Conservation (phyloP, 2,113 vertebrate genomes). For the Ptilorrhoa leucosticta region DNA sequence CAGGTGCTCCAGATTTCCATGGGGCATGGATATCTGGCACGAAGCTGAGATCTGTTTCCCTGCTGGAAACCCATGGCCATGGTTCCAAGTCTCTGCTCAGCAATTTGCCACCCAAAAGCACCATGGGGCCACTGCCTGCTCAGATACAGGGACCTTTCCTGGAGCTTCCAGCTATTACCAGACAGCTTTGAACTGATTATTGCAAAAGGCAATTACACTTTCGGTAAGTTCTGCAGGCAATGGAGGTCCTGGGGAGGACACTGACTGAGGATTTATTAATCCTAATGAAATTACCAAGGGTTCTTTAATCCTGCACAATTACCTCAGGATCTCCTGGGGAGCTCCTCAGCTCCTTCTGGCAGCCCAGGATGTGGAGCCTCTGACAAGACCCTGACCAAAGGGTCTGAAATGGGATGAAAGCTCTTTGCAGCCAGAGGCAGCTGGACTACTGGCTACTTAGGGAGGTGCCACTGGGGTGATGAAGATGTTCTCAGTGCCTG, state of each 20-base stretch:
- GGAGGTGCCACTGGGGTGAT: not conserved
- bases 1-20: not conserved
- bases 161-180: not conserved
- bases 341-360: not conserved
- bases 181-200: not conserved
- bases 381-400: not conserved
- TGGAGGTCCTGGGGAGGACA: not conserved
- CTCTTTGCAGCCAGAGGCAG: not conserved
- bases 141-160: not conserved
- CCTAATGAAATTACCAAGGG: not conserved
- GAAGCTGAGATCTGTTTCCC: accelerated
- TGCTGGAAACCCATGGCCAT: accelerated
- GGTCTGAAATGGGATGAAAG: not conserved
- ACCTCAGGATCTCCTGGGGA: not conserved
- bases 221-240: not conserved
- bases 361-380: not conserved
- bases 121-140: not conserved
- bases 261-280: not conserved
- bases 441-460: not conserved
- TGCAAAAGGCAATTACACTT: not conserved
- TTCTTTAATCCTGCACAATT: not conserved
- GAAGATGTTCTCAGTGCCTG: not conserved
- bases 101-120: not conserved
- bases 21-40: not conserved
- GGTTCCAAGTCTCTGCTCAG: not conserved